Percentiles rank a stretch among this genome's conserved stretches.
phyloP scores from a whole-genome alignment of 2,888 invertebrate genomes.

The Falcaria lacertinaria region DNA sequence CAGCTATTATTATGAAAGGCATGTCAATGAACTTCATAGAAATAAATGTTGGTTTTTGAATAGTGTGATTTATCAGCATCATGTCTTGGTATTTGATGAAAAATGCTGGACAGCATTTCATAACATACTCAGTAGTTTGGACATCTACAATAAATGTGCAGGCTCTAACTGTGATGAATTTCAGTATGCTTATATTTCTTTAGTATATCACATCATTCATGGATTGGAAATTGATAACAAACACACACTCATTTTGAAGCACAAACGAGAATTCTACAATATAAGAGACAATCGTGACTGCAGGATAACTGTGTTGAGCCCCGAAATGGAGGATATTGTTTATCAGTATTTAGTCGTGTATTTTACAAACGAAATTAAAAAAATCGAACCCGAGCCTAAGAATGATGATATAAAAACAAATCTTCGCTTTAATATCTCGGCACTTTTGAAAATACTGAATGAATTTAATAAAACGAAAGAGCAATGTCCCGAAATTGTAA shows the following conservation, averaged over 20 bases:
- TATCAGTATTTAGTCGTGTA: constrained; percentile 12
- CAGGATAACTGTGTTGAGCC: constrained; percentile 24
- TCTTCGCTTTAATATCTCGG: constrained; percentile 8
- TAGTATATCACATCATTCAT: constrained; percentile 40
- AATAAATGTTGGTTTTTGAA: constrained; percentile 37
- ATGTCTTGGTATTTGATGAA: constrained; percentile 39
- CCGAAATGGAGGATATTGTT: constrained; percentile 7
- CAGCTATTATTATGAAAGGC: constrained; percentile 45
- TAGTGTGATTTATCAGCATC: constrained; percentile 25
- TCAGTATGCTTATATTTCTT: constrained; percentile 13
- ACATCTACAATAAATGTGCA: constrained; percentile 28
- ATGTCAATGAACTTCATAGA: constrained; percentile 38
- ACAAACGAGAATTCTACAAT: neutral
- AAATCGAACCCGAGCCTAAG: neutral
- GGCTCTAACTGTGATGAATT: constrained; percentile 21
- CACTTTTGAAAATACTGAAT: constrained; percentile 12
- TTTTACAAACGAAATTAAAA: constrained; percentile 11
- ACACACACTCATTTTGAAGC: neutral
- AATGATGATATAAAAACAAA: neutral
- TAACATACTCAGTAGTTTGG: constrained; percentile 41
- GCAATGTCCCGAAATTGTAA: constrained; percentile 36
- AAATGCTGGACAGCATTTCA: constrained; percentile 45
- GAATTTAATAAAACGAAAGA: constrained; percentile 28
- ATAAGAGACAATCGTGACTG: neutral
- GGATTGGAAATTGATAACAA: neutral